Conservation (phyloP, 2,888 invertebrate genomes). For the Axea sp. region DNA sequence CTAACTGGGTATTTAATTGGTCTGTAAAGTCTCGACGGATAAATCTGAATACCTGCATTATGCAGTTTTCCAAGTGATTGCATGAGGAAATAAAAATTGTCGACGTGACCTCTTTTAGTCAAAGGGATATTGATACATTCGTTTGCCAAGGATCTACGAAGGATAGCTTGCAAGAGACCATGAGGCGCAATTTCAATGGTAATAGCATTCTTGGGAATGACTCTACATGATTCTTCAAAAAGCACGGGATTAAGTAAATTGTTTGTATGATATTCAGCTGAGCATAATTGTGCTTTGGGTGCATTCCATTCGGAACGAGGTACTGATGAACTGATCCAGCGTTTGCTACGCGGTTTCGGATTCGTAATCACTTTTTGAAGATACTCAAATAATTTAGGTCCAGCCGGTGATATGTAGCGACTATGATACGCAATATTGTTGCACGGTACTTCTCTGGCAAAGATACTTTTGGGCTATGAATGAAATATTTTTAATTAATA, state of each 20-base stretch:
- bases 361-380: conserved; percentile 84
- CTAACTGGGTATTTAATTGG: conserved; percentile 81
- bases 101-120: conserved; percentile 83
- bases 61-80: conserved; percentile 81
- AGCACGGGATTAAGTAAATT: conserved; percentile 86
- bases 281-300: conserved; percentile 83
- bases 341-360: conserved; percentile 84
- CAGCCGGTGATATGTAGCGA: conserved; percentile 85
- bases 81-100: conserved; percentile 74
- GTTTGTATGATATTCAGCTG: conserved; percentile 94
- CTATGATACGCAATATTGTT: conserved; percentile 95
- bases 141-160: conserved; percentile 85
- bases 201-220: conserved; percentile 90
- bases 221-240: conserved; percentile 90
- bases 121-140: conserved; percentile 88
- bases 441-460: conserved; percentile 90
- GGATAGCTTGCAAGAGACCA: conserved; percentile 91
- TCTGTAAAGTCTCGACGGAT: conserved; percentile 80
- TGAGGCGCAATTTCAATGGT: conserved; percentile 95
- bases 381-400: conserved; percentile 84
- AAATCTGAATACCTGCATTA: conserved; percentile 80
- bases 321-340: conserved; percentile 93
- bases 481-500: too few species aligned
- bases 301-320: conserved; percentile 86
- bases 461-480: conserved; percentile 83